phyloP scores from a whole-genome alignment of 2,113 vertebrate species.

The pig (Sus scrofa) region DNA sequence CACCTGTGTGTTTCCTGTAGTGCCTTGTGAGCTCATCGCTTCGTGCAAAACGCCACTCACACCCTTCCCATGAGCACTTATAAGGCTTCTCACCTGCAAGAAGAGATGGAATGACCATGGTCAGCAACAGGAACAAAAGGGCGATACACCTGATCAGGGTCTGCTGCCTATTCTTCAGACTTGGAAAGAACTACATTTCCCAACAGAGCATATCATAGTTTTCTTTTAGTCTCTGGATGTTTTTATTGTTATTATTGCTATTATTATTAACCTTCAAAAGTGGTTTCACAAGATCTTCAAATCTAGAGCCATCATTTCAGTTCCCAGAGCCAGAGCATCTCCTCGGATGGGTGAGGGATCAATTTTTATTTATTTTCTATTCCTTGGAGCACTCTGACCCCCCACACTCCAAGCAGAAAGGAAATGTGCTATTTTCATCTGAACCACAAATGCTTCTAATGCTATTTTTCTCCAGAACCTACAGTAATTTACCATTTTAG shows the following conservation, averaged over 20 bases:
- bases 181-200: background rate
- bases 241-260: background rate
- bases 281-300: conserved; percentile 54
- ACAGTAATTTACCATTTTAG: conserved; percentile 75
- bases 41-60: conserved; percentile 99
- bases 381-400: conserved; percentile 69
- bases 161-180: background rate
- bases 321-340: conserved; percentile 69
- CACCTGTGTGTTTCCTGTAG: conserved; percentile 99
- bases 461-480: conserved; percentile 80
- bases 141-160: background rate
- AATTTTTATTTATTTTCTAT: conserved; percentile 82
- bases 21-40: conserved; percentile 99
- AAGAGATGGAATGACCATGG: conserved; percentile 76
- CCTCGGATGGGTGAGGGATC: conserved; percentile 68
- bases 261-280: conserved; percentile 70
- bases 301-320: conserved; percentile 51
- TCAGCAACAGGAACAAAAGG: background rate
- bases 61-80: conserved; percentile 99
- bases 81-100: conserved; percentile 98
- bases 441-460: conserved; percentile 84
- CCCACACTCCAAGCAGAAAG: conserved; percentile 70
- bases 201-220: background rate
- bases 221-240: background rate
- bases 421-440: conserved; percentile 83